Conservation (phyloP, 1,140 invertebrate species). For the Camponotus pennsylvanicus region DNA sequence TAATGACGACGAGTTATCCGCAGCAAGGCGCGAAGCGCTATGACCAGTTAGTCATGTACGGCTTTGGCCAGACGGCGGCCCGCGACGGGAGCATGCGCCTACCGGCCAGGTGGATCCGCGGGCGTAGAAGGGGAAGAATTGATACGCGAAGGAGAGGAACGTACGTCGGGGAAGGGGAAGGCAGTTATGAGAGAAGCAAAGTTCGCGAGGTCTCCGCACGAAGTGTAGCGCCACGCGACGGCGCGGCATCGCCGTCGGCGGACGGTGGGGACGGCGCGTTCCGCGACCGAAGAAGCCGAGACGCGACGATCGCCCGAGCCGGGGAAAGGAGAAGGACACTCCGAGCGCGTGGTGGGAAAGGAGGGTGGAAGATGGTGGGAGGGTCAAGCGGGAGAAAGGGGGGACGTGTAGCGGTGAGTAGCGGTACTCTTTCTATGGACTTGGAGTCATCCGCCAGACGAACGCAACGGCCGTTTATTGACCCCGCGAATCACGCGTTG, state of each 20-base stretch:
- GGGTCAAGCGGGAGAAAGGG: conserved; percentile 67
- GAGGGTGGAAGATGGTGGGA: conserved; percentile 62
- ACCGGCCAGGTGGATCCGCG: conserved; percentile 57
- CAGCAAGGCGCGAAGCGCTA: conserved; percentile 50
- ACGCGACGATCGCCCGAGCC: conserved; percentile 5
- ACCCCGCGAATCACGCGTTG: conserved; percentile 76
- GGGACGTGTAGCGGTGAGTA: conserved; percentile 83
- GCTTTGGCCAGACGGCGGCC: conserved; percentile 64
- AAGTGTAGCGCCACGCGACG: conserved; percentile 79
- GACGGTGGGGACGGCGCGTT: conserved; percentile 31
- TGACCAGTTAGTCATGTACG: conserved; percentile 27
- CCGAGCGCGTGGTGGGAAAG: conserved; percentile 38
- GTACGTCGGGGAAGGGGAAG: conserved; percentile 48
- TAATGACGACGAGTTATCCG: conserved; percentile 25
- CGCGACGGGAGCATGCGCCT: conserved; percentile 67
- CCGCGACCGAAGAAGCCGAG: conserved; percentile 46
- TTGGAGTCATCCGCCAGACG: conserved; percentile 79
- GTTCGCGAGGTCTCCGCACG: conserved; percentile 80
- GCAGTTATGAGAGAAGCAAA: conserved; percentile 52
- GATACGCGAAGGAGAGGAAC: conserved; percentile 4
- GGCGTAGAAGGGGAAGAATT: conserved; percentile 33
- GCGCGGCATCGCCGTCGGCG: conserved; percentile 56
- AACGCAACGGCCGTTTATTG: conserved; percentile 83
- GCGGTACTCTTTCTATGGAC: conserved; percentile 84
- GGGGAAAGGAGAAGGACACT: conserved; percentile 35